A percentile compares a stretch with the other conserved stretches of the same genome.
These are phyloP conservation scores for Steinernema khuongi DNA, from an alignment of 1,140 invertebrate species.

Conservation along the genomic window DNA sequence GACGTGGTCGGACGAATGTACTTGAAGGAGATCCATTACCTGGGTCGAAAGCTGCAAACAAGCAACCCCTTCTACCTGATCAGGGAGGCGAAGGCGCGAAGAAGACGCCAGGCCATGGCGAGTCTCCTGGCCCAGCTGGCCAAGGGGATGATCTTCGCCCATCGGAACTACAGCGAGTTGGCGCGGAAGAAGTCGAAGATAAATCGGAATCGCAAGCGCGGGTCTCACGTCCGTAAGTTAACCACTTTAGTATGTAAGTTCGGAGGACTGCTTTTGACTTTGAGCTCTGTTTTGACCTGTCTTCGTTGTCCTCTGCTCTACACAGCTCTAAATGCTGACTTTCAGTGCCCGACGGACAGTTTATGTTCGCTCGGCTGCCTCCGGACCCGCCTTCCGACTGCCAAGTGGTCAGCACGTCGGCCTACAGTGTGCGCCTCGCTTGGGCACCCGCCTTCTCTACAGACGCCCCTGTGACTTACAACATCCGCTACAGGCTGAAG, in stretches of 20 bases:
- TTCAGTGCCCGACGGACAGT: slow-evolving; percentile 57
- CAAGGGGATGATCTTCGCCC: slow-evolving; percentile 57
- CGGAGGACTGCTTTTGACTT: too few relatives aligned
- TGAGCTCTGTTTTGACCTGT: background rate
- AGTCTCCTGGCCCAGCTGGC: slow-evolving; percentile 54
- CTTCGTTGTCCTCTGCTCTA: background rate
- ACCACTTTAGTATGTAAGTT: too few relatives aligned
- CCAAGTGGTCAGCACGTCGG: slow-evolving; percentile 55
- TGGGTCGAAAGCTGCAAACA: slow-evolving; percentile 54
- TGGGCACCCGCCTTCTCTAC: slow-evolving; percentile 56
- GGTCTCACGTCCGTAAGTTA: slow-evolving; percentile 49
- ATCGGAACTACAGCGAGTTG: slow-evolving; percentile 52
- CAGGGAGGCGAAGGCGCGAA: slow-evolving; percentile 55
- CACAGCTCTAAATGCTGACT: too few relatives aligned
- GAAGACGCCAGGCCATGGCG: slow-evolving; percentile 52
- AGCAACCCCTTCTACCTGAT: slow-evolving; percentile 58
- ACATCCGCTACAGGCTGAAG: slow-evolving; percentile 56
- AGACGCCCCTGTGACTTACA: slow-evolving; percentile 54
- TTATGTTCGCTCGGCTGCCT: slow-evolving; percentile 55
- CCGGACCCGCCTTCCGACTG: slow-evolving; percentile 57
- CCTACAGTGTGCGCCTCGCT: slow-evolving; percentile 54
- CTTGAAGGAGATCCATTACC: slow-evolving; percentile 57
- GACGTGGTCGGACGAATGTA: slow-evolving; percentile 58
- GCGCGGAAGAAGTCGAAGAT: slow-evolving; percentile 43
- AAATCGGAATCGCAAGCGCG: slow-evolving; percentile 35